Conservation (phyloP, 2,888 invertebrate genomes). For the Ernsta delagoae region DNA sequence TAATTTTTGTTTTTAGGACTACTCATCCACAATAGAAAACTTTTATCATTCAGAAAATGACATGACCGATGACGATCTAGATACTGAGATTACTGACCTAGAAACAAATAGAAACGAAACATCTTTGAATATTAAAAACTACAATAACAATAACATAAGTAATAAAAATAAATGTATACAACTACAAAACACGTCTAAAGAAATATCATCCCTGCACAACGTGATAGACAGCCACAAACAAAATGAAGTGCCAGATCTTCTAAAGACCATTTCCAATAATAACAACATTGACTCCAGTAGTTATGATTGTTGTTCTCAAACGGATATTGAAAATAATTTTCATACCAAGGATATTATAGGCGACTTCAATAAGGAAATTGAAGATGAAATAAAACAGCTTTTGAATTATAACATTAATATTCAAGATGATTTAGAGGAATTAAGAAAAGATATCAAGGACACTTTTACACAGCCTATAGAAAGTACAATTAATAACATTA, state of each 20-base stretch:
- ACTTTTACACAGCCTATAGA: slow-evolving; percentile 79
- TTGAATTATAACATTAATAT: slow-evolving; percentile 78
- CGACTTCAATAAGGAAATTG: slow-evolving; percentile 85
- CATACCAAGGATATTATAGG: slow-evolving; percentile 81
- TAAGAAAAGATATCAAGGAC: slow-evolving; percentile 79
- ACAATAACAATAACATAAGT: slow-evolving; percentile 49
- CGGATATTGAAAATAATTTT: slow-evolving; percentile 79
- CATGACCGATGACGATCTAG: slow-evolving; percentile 79
- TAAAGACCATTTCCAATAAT: slow-evolving; percentile 66
- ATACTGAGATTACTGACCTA: slow-evolving; percentile 60
- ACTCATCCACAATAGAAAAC: slow-evolving; percentile 76
- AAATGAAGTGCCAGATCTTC: slow-evolving; percentile 74
- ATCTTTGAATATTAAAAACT: slow-evolving; percentile 56
- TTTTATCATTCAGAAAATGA: slow-evolving; percentile 82
- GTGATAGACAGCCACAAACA: slow-evolving; percentile 43
- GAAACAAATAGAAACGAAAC: slow-evolving; percentile 51
- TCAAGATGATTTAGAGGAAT: slow-evolving; percentile 76
- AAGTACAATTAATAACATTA: slow-evolving; percentile 80
- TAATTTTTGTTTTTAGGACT: slow-evolving; percentile 60
- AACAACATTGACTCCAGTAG: slow-evolving; percentile 46
- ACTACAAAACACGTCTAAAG: slow-evolving; percentile 15
- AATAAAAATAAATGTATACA: slow-evolving; percentile 44
- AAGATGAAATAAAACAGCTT: slow-evolving; percentile 83
- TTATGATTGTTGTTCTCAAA: slow-evolving; percentile 66
- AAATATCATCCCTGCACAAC: slow-evolving; percentile 9